phyloP scores from a whole-genome alignment of 2,797 vertebrate species.

The Pelobates cultripes region DNA sequence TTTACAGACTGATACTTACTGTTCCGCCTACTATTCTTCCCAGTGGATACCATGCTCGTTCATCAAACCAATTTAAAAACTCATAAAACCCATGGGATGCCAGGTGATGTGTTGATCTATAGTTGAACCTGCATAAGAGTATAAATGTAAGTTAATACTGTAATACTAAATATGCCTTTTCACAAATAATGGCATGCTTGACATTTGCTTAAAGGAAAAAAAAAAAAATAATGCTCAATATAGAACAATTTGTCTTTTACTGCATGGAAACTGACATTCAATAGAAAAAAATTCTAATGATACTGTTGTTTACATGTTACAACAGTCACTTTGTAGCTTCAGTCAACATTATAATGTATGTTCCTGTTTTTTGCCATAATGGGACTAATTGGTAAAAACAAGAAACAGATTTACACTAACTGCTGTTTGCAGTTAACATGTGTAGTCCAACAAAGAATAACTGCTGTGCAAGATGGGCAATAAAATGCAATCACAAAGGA shows the following conservation, averaged over 20 bases:
- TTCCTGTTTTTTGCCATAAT: neutral
- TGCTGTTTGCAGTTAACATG: neutral
- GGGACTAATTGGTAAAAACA: neutral
- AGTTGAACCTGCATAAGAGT: conserved; percentile 81
- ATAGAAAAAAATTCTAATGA: neutral
- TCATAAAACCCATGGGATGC: conserved; percentile 96
- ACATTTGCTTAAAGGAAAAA: conserved; percentile 11
- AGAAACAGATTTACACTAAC: neutral
- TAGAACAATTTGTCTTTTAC: neutral
- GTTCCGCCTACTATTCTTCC: conserved; percentile 97
- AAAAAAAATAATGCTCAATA: no score
- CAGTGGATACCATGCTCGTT: conserved; percentile 96
- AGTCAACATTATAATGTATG: neutral
- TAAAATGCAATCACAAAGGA: neutral
- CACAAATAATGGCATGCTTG: neutral
- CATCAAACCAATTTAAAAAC: conserved; percentile 99
- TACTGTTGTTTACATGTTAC: neutral
- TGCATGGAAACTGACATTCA: neutral
- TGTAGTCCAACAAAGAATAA: neutral
- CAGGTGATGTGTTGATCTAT: conserved; percentile 97
- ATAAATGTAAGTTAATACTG: conserved; percentile 1
- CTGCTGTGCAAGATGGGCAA: neutral
- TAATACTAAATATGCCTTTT: neutral
- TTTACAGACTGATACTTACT: conserved; percentile 76
- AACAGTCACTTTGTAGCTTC: neutral